Base-by-base conservation (phyloP, 1,140 invertebrate species). In the Cyclargus thomasi region DNA sequence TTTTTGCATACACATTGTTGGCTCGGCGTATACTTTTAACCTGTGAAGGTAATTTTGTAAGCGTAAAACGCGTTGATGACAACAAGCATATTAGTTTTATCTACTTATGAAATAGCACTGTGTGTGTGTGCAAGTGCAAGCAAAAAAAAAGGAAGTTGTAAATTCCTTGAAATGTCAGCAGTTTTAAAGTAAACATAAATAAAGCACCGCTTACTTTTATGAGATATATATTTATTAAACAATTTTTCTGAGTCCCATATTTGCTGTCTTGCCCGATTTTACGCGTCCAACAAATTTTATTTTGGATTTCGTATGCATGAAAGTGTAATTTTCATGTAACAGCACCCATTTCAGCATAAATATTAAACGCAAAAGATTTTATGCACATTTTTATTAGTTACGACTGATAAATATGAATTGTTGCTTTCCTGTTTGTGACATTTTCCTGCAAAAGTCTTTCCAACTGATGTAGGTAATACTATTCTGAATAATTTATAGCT, bases 341-440 rank as follows among this genome's bases (percentile, higher is more conserved):
- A 14, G 39, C 14, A 18, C 53, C 53, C 53, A 55, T 55, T 55
- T 55, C n/a, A 55, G 17, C 53, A 55, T 55, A 18, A 59, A 59
- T 59, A 59, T 59, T 59, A 59, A 59, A 21, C 53, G 53, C 53
- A 21, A 59, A 59, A 63, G 62, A 23, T 35, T 63, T 65, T 64
- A 64, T 64, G 63, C 63, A 64, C 63, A 64, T 47, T 64, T 65
- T 65, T 65, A 57, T 57, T 57, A 22, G 18, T 18, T 65, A 53
- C 53, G 7, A 55, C 22, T 35, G 14, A 65, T 65, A 65, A 65
- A 65, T 65, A 65, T 65, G 64, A 18, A 65, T 57, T 65, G 53
- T 65, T 65, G 18, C 57, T 35, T 55, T 11, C 21, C 21, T 65
- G n/a, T 59, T 59, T 59, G 53, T 11, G 17, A 59, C 55, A 20